Percentiles rank a stretch among this genome's conserved stretches.
Evolutionary conservation across 2,797 vertebrate species (phyloP).

Genomic region (Rallus crepitans): DNA sequence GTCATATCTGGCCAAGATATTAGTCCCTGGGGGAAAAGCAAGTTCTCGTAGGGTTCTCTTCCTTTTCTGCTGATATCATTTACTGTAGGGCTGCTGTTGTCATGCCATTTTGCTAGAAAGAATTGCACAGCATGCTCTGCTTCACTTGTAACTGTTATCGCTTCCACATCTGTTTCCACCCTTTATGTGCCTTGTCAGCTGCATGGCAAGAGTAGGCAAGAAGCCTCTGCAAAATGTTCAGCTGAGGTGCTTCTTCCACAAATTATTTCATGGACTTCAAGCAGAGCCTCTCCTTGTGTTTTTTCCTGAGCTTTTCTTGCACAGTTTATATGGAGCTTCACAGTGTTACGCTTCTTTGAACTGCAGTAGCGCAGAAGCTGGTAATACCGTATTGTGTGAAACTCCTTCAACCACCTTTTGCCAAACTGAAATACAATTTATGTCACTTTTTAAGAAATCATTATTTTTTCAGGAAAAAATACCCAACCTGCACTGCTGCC

Average conservation of each 20-base stretch:
- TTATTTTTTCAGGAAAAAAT: not conserved
- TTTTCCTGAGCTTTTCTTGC: not conserved
- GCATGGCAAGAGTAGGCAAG: not conserved
- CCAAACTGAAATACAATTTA: not conserved
- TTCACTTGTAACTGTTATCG: conserved; percentile 23
- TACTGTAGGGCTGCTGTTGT: not conserved
- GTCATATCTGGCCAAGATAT: not conserved
- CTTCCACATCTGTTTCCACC: not conserved
- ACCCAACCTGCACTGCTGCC: not conserved
- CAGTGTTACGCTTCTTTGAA: not conserved
- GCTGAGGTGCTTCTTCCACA: not conserved
- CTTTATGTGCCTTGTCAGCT: not conserved
- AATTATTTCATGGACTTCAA: not conserved
- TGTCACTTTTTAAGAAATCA: not conserved
- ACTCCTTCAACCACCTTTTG: not conserved
- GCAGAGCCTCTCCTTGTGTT: not conserved
- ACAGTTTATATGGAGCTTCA: not conserved
- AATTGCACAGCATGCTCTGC: not conserved
- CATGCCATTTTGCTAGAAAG: not conserved
- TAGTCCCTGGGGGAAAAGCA: not conserved
- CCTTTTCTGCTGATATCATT: not conserved
- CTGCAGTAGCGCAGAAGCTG: not conserved
- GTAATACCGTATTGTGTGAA: not conserved
- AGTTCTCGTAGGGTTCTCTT: not conserved
- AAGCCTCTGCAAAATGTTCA: conserved; percentile 7